Percentiles rank a stretch among this genome's conserved stretches.
Evolutionary conservation across 2,113 vertebrate genomes (phyloP).

Genomic region (Apus apus): DNA sequence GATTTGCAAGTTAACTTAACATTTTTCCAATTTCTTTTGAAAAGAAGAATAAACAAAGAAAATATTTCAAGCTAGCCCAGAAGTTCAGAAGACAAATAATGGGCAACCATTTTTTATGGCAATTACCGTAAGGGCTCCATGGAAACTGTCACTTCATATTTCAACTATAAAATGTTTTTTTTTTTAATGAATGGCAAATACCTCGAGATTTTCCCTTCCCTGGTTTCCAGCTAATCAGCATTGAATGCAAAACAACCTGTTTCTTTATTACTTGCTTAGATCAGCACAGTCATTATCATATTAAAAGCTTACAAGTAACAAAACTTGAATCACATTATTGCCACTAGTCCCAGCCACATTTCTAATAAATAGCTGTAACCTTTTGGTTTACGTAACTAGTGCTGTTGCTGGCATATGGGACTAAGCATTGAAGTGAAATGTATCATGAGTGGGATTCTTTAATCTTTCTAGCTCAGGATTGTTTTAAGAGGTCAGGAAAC

Average conservation of each 20-base stretch:
- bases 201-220: background rate
- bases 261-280: background rate
- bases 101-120: background rate
- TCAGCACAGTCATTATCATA: background rate
- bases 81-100: background rate
- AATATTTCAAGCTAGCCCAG: background rate
- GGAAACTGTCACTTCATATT: background rate
- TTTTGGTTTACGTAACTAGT: background rate
- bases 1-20: background rate
- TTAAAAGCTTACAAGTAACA: background rate
- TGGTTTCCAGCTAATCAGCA: background rate
- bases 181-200: background rate
- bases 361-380: background rate
- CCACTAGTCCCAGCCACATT: background rate
- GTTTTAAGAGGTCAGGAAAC: background rate
- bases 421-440: background rate
- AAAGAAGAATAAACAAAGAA: background rate
- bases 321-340: background rate
- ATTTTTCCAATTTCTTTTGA: background rate
- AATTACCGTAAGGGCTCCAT: background rate
- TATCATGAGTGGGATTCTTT: background rate
- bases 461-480: background rate
- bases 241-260: background rate
- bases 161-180: background rate
- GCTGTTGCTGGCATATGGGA: background rate